Base-by-base conservation (phyloP, 2,797 vertebrate genomes). In the Oreonectes daqikongensis region DNA sequence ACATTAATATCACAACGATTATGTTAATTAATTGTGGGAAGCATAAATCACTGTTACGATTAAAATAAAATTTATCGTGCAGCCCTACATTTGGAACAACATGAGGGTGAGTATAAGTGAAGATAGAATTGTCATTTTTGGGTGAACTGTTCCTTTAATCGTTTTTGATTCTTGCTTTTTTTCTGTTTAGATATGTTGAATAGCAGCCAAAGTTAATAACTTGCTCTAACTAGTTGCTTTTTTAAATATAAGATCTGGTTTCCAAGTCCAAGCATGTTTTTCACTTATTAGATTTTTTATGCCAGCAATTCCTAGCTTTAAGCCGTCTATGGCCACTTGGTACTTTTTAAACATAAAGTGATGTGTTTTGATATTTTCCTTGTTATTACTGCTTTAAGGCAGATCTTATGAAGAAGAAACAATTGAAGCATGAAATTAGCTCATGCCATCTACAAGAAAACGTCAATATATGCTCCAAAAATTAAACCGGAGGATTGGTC, bases 401-500 rank as follows among this genome's bases (percentile, higher is more conserved):
- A 22, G 48, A 64, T 74, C 77, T 63, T 8, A 61, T 77, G 79
- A 64, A 82, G 76, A 85, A 78, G 81, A 80, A 81, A 72, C 81
- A 82, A 53, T 18, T n/a, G 20, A 81, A 86, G 86, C 88, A 86
- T 90, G 86, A 89, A 89, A 90, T 89, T 77, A 88, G 80, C 80
- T 87, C 81, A 85, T 75, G 85, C 83, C 86, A 81, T 84, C 83
- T 86, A 81, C 81, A 83, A 85, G 82, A 85, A 83, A 85, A 87
- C 83, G 82, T 88, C 87, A 84, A 81, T 88, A 85, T 77, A 30
- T 72, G 79, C 85, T 84, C 72, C 80, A 78, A 85, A 83, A 84
- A 80, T 59, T 72, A 75, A 72, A 69, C 75, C 64, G 32, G 24
- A 79, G 64, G 60, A 55, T 79, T 61, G 32, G 77, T 81, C 53